Evolutionary conservation across 2,797 vertebrate species (phyloP).

Genomic region (Buphagus erythrorhynchus): DNA sequence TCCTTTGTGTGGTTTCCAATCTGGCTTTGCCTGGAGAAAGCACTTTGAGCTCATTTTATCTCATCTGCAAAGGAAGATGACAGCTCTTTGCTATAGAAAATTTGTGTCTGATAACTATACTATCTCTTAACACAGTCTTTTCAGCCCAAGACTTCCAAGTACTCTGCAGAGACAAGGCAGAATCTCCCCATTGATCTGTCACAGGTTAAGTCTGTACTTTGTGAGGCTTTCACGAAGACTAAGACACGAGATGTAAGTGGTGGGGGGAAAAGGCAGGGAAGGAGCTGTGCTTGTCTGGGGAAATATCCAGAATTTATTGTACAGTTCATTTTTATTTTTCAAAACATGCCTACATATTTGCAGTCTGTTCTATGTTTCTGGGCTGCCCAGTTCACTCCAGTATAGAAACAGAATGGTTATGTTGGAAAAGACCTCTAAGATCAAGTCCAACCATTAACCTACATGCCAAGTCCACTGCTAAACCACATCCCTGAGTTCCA

Average conservation of each 20-base stretch:
- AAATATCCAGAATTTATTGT: background rate
- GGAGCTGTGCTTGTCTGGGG: background rate
- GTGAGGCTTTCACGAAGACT: background rate
- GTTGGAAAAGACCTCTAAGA: background rate
- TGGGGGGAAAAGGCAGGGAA: background rate
- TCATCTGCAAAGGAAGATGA: constrained; percentile 35
- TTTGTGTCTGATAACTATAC: background rate
- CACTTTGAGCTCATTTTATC: constrained; percentile 58
- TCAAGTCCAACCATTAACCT: background rate
- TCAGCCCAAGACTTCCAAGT: background rate
- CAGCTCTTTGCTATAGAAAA: constrained; percentile 26
- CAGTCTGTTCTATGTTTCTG: background rate
- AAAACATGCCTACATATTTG: background rate
- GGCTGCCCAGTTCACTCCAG: background rate
- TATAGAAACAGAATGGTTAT: background rate
- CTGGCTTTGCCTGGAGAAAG: constrained; percentile 45
- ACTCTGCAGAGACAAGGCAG: background rate
- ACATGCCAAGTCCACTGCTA: background rate
- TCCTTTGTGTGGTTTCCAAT: background rate
- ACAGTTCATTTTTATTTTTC: background rate
- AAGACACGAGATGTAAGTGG: background rate
- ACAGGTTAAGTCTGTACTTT: background rate
- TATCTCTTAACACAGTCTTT: background rate
- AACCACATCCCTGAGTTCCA: background rate
- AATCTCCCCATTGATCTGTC: background rate